A percentile compares a stretch with the other conserved stretches of the same genome.
Evolutionary conservation across 1,140 invertebrate genomes (phyloP).

Genomic region (Anastrepha obliqua): DNA sequence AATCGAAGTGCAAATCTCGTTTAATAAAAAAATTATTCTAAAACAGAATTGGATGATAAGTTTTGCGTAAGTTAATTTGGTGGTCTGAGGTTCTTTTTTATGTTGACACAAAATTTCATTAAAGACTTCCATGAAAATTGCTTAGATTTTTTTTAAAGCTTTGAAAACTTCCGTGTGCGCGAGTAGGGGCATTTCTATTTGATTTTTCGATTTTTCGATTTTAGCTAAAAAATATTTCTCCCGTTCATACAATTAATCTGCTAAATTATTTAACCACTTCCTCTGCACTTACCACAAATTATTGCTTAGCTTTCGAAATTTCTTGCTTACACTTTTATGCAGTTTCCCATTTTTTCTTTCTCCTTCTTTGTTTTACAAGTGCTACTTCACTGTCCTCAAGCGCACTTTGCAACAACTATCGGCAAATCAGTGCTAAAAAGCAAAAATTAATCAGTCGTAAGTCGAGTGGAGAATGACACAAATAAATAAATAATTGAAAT

Average conservation of each 20-base stretch:
- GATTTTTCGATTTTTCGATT: no score
- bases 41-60: no score
- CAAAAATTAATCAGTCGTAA: conserved; percentile 51
- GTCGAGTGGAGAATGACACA: not conserved
- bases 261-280: not conserved
- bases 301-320: not conserved
- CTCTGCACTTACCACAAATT: not conserved
- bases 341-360: not conserved
- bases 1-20: no score
- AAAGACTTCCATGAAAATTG: no score
- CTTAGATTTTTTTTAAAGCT: no score
- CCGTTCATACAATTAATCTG: not conserved
- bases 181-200: no score
- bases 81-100: no score
- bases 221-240: no score
- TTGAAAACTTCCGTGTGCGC: no score
- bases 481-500: conserved; percentile 53
- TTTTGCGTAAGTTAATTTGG: no score
- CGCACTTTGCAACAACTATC: conserved; percentile 28
- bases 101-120: no score
- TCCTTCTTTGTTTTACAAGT: not conserved
- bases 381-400: not conserved
- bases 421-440: conserved; percentile 47
- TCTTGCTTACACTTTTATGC: not conserved
- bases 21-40: no score